Evolutionary conservation across 2,888 invertebrate species (phyloP), one percentile per base, ranked within the genome.

Genomic region (Harpalus rubripes): DNA sequence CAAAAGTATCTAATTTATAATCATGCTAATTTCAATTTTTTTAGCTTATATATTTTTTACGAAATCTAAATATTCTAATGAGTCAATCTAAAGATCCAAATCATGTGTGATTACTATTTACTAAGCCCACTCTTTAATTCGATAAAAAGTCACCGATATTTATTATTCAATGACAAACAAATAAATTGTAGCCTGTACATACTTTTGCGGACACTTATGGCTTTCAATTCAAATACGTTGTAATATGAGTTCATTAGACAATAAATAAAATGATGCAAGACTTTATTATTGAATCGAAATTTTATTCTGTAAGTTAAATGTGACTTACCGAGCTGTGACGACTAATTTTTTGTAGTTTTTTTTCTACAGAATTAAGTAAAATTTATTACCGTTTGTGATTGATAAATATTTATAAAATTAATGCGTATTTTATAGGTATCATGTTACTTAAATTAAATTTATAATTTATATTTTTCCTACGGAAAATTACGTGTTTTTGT

Each of bases 81-180:
- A 74, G 44, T 74, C 18, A 44, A 74, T 74, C 72, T 15, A 74
- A 74, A 74, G 44, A 74, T 74, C 52, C 44, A 74, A 44, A 74
- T 74, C 72, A 15, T 7, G 18, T 8, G 18, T 44, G 72, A 44
- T 74, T 74, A 74, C 22, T 41, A 74, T 16, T 74, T 74, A 74
- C 22, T 41, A 74, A 44, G 8, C 52, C 52, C 52, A 74, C 41
- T 74, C 72, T 26, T 39, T 15, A 16, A 41, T 74, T 15, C 72
- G 72, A 68, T 26, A 68, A 68, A 65, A 68, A 68, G 68, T 68
- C 68, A 68, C 68, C 68, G 39, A 68, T 68, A 74, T 74, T 74
- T 41, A 74, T 74, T 74, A 74, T 74, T 74, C 72, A 74, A 74
- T 74, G 72, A 74, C 72, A 74, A 74, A 74, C 52, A 74, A 44